These are phyloP conservation scores for Agrotis clavis DNA, from an alignment of 2,888 invertebrate species.

Conservation along the genomic window DNA sequence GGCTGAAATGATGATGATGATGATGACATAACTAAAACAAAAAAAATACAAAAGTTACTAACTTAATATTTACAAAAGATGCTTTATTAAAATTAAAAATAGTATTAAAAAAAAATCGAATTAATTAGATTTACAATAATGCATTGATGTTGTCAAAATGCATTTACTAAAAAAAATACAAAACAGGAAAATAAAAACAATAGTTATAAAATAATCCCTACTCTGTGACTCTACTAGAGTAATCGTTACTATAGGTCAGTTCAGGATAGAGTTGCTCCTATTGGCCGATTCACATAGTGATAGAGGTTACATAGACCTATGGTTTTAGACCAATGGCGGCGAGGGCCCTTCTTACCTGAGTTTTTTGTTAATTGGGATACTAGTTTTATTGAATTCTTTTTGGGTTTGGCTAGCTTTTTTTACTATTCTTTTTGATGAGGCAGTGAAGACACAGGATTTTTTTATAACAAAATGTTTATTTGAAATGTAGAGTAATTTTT, in stretches of 20 bases:
- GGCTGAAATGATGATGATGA: too few species aligned
- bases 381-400: conserved; percentile 10
- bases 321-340: conserved; percentile 53
- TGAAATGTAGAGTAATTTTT: too few species aligned
- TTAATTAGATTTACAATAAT: too few species aligned
- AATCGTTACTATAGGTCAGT: conserved; percentile 46
- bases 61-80: too few species aligned
- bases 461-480: too few species aligned
- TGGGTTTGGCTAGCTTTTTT: background rate
- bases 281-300: conserved; percentile 54
- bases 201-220: conserved; percentile 28
- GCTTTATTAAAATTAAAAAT: too few species aligned
- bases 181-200: background rate
- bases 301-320: conserved; percentile 32
- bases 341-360: conserved; percentile 53
- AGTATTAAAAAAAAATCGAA: too few species aligned
- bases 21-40: too few species aligned
- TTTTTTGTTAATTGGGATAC: conserved; percentile 39
- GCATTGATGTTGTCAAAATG: too few species aligned
- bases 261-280: conserved; percentile 14
- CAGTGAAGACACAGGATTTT: too few species aligned
- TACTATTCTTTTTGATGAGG: background rate
- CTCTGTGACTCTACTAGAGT: conserved; percentile 24
- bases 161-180: background rate
- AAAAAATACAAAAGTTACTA: too few species aligned